Percentiles rank a stretch among this genome's conserved stretches.
Conservation (phyloP, 2,888 invertebrate species). For the Eupithecia subfuscata region DNA sequence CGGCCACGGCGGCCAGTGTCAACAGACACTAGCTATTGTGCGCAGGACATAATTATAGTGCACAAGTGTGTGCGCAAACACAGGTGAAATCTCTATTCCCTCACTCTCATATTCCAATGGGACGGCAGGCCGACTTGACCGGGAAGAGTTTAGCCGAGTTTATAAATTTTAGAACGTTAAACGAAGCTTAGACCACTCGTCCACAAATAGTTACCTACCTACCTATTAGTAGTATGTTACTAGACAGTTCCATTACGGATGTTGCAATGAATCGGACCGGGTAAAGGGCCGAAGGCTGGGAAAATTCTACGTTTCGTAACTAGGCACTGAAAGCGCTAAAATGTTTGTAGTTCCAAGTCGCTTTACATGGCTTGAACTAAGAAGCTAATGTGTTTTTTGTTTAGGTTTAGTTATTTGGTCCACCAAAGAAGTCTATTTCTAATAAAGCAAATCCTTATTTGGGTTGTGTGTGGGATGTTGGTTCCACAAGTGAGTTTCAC, state of each 20-base stretch:
- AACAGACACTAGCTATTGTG: too few species aligned
- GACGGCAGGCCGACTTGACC: too few species aligned
- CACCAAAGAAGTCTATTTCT: background rate
- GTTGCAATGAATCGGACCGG: constrained; percentile 37
- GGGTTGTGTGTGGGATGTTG: too few species aligned
- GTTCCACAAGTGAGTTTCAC: background rate
- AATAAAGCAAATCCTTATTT: too few species aligned
- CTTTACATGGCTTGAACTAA: background rate
- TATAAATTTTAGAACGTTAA: background rate
- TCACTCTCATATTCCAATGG: too few species aligned
- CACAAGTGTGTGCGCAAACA: too few species aligned
- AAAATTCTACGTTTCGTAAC: constrained; percentile 60
- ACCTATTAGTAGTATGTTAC: background rate
- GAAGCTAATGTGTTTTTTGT: background rate
- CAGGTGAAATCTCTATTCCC: too few species aligned
- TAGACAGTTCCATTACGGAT: constrained; percentile 25
- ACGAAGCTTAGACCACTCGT: background rate
- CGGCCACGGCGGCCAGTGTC: too few species aligned
- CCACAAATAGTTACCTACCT: background rate
- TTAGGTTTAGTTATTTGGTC: background rate
- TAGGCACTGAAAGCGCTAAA: constrained; percentile 23
- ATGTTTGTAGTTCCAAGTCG: constrained; percentile 17
- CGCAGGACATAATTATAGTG: too few species aligned
- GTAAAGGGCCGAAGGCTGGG: constrained; percentile 65
- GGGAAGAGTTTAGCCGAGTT: background rate